Evolutionary conservation across 2,797 vertebrate species (phyloP).

Genomic region (Rhyacichthys aspro): DNA sequence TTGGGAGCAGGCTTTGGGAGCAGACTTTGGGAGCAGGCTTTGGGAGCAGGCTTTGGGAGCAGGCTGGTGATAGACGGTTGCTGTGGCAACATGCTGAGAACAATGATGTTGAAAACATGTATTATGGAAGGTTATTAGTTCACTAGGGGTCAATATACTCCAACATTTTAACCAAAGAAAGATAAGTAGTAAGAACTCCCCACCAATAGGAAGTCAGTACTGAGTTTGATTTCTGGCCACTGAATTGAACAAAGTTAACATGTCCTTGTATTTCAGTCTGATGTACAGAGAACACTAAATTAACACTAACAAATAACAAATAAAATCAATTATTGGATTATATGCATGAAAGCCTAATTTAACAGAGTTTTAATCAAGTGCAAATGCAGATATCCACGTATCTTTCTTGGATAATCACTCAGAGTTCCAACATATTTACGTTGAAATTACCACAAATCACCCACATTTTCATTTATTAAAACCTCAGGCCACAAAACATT

Average conservation of each 20-base stretch:
- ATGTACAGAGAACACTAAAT: no score
- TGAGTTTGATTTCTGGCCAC: no score
- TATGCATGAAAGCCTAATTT: no score
- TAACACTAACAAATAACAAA: no score
- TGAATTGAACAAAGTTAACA: no score
- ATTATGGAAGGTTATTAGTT: background rate
- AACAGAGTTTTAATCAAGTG: background rate
- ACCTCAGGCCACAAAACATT: slow-evolving; percentile 32
- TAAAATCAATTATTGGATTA: no score
- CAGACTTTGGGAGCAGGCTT: background rate
- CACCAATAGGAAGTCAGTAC: no score
- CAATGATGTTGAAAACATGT: slow-evolving; percentile 6
- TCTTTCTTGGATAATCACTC: slow-evolving; percentile 7
- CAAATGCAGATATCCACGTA: background rate
- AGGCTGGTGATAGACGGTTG: background rate
- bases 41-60: background rate
- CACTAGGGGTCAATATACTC: background rate
- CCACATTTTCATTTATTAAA: slow-evolving; percentile 35
- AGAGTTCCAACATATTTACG: slow-evolving; percentile 16
- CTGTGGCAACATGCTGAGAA: slow-evolving; percentile 1
- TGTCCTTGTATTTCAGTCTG: no score
- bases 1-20: background rate
- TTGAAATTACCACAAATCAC: slow-evolving; percentile 32
- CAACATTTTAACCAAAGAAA: slow-evolving; percentile 13
- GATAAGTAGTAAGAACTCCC: no score